Conservation (phyloP, 2,797 vertebrate species). For the Scyliorhinus canicula region DNA sequence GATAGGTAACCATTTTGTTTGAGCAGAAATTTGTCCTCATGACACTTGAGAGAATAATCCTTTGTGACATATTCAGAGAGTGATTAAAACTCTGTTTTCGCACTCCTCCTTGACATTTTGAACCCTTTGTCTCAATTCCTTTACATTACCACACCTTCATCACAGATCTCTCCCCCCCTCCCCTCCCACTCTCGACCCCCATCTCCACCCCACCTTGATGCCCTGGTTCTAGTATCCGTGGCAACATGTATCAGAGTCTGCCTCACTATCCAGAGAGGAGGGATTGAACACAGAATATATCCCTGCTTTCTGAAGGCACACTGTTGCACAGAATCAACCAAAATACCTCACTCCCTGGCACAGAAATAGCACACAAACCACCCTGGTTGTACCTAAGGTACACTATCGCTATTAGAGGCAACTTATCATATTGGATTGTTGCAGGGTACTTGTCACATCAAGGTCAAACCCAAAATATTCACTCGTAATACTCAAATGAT, state of each 20-base stretch:
- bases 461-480: not conserved
- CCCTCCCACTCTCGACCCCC: too few species aligned
- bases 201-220: not conserved
- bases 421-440: not conserved
- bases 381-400: not conserved
- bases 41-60: not conserved
- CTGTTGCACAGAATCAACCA: not conserved
- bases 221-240: not conserved
- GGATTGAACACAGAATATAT: not conserved
- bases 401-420: not conserved
- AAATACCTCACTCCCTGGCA: not conserved
- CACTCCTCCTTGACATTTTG: not conserved
- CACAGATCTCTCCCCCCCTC: too few species aligned
- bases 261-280: not conserved
- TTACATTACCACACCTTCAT: not conserved
- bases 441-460: not conserved
- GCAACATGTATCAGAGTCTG: not conserved
- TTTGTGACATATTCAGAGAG: not conserved
- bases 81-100: not conserved
- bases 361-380: not conserved
- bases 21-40: not conserved
- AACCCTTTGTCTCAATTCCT: not conserved
- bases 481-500: not conserved
- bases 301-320: not conserved
- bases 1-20: not conserved